These are phyloP conservation scores for Manis crassicaudata DNA, from an alignment of 2,797 vertebrate genomes.

Conservation along the genomic window DNA sequence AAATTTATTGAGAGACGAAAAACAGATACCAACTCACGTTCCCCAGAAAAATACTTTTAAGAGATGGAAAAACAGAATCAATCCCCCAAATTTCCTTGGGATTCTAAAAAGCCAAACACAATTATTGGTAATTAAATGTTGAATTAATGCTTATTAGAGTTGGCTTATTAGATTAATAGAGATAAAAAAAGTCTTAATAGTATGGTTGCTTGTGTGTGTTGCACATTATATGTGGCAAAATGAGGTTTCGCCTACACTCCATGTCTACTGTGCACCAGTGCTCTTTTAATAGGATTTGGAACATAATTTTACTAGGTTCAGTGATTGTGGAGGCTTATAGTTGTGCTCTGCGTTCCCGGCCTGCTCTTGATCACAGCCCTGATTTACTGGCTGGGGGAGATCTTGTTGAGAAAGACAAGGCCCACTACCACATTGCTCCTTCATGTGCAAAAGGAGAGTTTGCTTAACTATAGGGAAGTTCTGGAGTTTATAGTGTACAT, in stretches of 20 bases:
- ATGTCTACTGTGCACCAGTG: background rate
- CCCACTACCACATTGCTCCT: background rate
- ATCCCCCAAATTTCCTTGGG: background rate
- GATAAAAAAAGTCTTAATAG: conserved; percentile 5
- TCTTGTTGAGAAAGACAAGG: background rate
- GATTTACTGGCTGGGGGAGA: background rate
- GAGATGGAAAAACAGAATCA: background rate
- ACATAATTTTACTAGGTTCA: background rate
- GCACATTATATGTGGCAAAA: background rate
- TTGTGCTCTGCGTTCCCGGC: background rate
- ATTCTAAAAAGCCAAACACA: background rate
- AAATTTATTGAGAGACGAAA: background rate
- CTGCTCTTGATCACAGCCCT: background rate
- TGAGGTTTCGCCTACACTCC: background rate
- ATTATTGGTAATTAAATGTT: conserved; percentile 35
- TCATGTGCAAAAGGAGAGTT: background rate
- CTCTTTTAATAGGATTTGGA: background rate
- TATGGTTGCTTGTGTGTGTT: background rate
- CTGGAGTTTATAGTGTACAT: background rate
- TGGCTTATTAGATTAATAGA: conserved; percentile 41
- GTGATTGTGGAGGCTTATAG: background rate
- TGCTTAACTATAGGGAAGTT: background rate
- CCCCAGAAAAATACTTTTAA: conserved; percentile 2
- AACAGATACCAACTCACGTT: background rate
- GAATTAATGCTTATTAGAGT: conserved; percentile 31